phyloP scores from a whole-genome alignment of 2,797 vertebrate species.

The Scolopax bukidnonensis region DNA sequence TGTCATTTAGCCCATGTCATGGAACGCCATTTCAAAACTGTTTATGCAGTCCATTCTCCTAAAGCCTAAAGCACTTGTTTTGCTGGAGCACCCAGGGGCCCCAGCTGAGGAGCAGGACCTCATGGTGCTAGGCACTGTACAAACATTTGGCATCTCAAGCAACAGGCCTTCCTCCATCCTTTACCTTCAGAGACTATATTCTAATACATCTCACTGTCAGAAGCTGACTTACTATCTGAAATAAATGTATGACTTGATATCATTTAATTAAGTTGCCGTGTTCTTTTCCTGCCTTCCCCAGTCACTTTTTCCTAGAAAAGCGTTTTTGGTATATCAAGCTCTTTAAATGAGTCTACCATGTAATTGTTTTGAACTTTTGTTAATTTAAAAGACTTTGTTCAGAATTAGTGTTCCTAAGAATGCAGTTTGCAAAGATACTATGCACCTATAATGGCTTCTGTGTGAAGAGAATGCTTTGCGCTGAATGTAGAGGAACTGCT shows the following conservation, averaged over 20 bases:
- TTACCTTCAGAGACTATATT: slow-evolving; percentile 62
- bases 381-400: neutral
- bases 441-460: neutral
- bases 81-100: slow-evolving; percentile 30
- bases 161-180: slow-evolving; percentile 45
- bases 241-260: slow-evolving; percentile 68
- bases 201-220: slow-evolving; percentile 66
- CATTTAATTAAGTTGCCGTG: slow-evolving; percentile 40
- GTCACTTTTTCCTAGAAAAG: neutral
- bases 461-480: neutral
- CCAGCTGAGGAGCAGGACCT: slow-evolving; percentile 49
- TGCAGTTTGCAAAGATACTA: neutral
- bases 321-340: neutral
- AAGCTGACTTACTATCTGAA: slow-evolving; percentile 56
- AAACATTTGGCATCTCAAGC: slow-evolving; percentile 3
- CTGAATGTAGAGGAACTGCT: neutral
- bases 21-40: slow-evolving; percentile 42
- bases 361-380: neutral
- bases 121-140: slow-evolving; percentile 39
- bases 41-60: slow-evolving; percentile 45
- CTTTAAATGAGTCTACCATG: neutral
- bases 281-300: slow-evolving; percentile 16
- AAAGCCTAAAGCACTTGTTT: slow-evolving; percentile 30
- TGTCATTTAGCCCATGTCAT: slow-evolving; percentile 54
- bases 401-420: neutral